phyloP scores from a whole-genome alignment of 1,140 invertebrate genomes.

The Drosophila leontia region DNA sequence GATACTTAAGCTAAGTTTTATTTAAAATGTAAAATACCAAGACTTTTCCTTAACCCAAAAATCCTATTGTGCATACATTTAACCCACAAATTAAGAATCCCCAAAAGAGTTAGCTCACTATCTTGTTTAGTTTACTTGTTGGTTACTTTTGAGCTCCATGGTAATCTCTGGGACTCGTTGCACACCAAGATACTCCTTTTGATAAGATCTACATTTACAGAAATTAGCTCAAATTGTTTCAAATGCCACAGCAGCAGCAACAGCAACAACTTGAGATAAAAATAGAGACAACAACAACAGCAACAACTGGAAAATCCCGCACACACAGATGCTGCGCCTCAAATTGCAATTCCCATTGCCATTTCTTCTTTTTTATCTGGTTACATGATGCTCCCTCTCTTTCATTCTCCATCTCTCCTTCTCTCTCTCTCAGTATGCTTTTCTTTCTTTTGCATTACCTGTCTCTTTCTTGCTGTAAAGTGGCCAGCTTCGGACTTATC shows the following conservation, averaged over 20 bases:
- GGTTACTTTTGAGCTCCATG: slow-evolving; percentile 8
- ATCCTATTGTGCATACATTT: background rate
- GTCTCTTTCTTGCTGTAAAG: slow-evolving; percentile 31
- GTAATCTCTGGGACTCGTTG: slow-evolving; percentile 19
- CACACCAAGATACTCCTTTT: slow-evolving; percentile 25
- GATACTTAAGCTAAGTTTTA: background rate
- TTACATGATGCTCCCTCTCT: slow-evolving; percentile 33
- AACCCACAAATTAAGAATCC: background rate
- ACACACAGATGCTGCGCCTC: slow-evolving; percentile 43
- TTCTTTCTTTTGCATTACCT: slow-evolving; percentile 16
- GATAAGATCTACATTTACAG: slow-evolving; percentile 53
- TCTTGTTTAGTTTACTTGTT: slow-evolving; percentile 14
- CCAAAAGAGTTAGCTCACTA: background rate
- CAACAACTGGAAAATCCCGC: slow-evolving; percentile 48
- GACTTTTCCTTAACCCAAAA: background rate
- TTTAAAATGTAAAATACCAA: background rate
- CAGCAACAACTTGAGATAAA: slow-evolving; percentile 11
- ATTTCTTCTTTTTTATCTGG: slow-evolving; percentile 35
- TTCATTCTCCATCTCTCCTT: background rate
- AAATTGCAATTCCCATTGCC: slow-evolving; percentile 45
- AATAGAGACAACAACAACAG: background rate
- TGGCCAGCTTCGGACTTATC: slow-evolving; percentile 48
- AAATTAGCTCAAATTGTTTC: slow-evolving; percentile 64
- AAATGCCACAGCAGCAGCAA: slow-evolving; percentile 41
- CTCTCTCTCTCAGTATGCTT: background rate